phyloP scores from a whole-genome alignment of 2,888 invertebrate species.

The Selenia dentaria region DNA sequence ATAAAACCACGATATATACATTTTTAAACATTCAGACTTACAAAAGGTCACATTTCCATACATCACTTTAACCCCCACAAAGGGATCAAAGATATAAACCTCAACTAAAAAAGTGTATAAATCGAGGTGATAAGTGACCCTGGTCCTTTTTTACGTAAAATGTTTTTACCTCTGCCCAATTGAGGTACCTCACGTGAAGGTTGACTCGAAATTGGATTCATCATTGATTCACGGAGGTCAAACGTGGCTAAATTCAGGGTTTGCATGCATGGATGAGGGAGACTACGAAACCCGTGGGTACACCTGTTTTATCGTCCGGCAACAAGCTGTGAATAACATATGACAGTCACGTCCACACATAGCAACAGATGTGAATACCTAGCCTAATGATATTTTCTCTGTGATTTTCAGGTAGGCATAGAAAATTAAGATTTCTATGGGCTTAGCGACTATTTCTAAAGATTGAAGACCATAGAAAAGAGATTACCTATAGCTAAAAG shows the following conservation, averaged over 20 bases:
- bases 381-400: too few relatives aligned
- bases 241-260: conserved; percentile 45
- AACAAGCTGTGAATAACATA: too few relatives aligned
- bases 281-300: conserved; percentile 42
- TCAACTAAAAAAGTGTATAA: conserved; percentile 33
- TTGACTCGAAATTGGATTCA: conserved; percentile 63
- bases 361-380: too few relatives aligned
- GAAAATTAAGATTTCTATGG: too few relatives aligned
- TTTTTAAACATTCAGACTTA: too few relatives aligned
- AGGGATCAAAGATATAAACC: conserved; percentile 40
- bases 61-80: conserved; percentile 16
- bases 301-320: neutral
- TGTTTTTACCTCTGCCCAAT: conserved; percentile 57
- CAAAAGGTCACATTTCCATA: conserved; percentile 13
- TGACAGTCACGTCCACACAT: too few relatives aligned
- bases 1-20: too few relatives aligned
- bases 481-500: too few relatives aligned
- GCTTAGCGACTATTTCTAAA: too few relatives aligned
- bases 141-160: conserved; percentile 54
- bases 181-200: conserved; percentile 51
- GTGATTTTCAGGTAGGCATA: too few relatives aligned
- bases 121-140: conserved; percentile 47
- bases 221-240: conserved; percentile 74
- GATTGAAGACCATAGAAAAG: too few relatives aligned
- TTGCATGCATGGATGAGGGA: conserved; percentile 45